These are phyloP conservation scores for Polyodon spathula DNA, from an alignment of 2,113 vertebrate species.

Conservation along the genomic window DNA sequence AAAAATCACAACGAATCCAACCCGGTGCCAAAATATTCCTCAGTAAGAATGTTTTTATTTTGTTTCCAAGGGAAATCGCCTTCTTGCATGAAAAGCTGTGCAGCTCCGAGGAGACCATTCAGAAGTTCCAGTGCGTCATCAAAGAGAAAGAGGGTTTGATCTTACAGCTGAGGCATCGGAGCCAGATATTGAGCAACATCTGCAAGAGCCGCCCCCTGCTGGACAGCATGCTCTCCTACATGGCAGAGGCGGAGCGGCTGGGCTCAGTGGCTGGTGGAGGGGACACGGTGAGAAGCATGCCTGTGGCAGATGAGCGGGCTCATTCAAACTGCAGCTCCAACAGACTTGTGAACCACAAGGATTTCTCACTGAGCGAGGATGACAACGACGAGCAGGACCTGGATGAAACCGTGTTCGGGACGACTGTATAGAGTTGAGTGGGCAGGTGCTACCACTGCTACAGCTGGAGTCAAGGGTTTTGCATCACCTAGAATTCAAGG, in stretches of 20 bases:
- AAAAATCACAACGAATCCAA: no score
- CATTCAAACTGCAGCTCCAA: slow-evolving; percentile 38
- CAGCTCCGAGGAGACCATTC: slow-evolving; percentile 48
- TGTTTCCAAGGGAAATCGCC: slow-evolving; percentile 50
- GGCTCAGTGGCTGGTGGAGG: slow-evolving; percentile 31
- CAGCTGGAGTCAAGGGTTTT: background rate
- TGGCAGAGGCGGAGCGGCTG: slow-evolving; percentile 56
- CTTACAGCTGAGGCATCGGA: slow-evolving; percentile 49
- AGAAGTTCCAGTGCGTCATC: slow-evolving; percentile 44
- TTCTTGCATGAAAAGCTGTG: slow-evolving; percentile 51
- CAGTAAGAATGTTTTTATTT: background rate
- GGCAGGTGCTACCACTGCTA: background rate
- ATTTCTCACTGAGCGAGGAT: slow-evolving; percentile 47
- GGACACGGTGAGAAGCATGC: slow-evolving; percentile 18
- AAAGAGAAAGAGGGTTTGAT: slow-evolving; percentile 52
- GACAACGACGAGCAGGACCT: slow-evolving; percentile 40
- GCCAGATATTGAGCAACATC: slow-evolving; percentile 57
- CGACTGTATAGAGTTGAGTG: slow-evolving; percentile 49
- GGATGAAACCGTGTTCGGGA: slow-evolving; percentile 54
- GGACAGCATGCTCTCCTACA: slow-evolving; percentile 50
- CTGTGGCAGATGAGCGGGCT: slow-evolving; percentile 27
- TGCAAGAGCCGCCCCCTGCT: slow-evolving; percentile 47
- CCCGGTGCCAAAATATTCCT: no score
- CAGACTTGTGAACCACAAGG: slow-evolving; percentile 39
- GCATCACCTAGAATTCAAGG: no score